phyloP scores from a whole-genome alignment of 2,888 invertebrate genomes.

The Matsumyia berberina region DNA sequence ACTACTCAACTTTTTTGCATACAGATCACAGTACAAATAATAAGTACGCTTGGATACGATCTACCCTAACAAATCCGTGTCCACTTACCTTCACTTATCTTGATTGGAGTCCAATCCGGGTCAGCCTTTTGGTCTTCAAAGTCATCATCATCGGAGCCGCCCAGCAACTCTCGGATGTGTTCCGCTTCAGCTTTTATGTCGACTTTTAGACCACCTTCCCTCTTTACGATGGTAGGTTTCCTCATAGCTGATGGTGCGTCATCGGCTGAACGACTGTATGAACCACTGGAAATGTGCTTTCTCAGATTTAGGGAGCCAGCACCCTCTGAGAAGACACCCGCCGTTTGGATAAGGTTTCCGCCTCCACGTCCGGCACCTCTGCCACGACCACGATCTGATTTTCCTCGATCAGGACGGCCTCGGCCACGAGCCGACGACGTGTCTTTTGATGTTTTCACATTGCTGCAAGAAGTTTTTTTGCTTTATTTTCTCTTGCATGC shows the following conservation, averaged over 20 bases:
- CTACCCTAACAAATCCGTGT: not conserved
- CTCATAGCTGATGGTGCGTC: conserved; percentile 79
- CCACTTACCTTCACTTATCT: conserved; percentile 81
- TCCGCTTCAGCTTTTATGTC: conserved; percentile 80
- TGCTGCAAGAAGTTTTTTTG: conserved; percentile 77
- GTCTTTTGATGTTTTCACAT: conserved; percentile 83
- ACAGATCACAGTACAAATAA: conserved; percentile 2
- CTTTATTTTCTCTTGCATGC: not conserved
- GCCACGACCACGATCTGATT: conserved; percentile 78
- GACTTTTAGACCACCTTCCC: conserved; percentile 79
- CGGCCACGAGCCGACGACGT: conserved; percentile 79
- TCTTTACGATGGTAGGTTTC: conserved; percentile 79
- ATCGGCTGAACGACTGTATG: conserved; percentile 79
- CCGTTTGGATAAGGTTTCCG: conserved; percentile 81
- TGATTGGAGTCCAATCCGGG: conserved; percentile 81
- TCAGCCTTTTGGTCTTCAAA: conserved; percentile 80
- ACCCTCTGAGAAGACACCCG: conserved; percentile 84
- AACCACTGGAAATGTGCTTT: conserved; percentile 77
- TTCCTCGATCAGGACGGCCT: conserved; percentile 79
- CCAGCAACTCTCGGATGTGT: conserved; percentile 80
- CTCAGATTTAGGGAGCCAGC: conserved; percentile 81
- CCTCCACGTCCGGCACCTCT: conserved; percentile 77
- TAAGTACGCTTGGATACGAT: no score
- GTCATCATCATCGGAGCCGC: conserved; percentile 81
- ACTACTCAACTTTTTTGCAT: not conserved